Evolutionary conservation across 2,797 vertebrate species (phyloP).

Genomic region (Smutsia temminckii): DNA sequence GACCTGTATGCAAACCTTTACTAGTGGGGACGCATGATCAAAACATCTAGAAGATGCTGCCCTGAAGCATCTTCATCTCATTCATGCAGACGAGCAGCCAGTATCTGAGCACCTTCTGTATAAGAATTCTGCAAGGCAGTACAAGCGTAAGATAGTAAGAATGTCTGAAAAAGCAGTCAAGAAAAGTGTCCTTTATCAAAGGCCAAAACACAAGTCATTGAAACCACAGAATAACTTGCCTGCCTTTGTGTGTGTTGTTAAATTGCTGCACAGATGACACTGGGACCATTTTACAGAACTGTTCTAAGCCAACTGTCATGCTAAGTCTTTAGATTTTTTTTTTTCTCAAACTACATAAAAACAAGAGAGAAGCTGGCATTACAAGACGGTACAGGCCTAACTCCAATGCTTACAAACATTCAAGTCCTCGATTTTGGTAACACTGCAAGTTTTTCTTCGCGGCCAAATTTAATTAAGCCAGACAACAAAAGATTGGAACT

Average conservation of each 20-base stretch:
- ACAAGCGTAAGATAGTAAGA: background rate
- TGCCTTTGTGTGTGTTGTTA: background rate
- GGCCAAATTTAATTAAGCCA: slow-evolving; percentile 74
- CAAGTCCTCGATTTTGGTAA: background rate
- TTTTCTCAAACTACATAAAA: slow-evolving; percentile 50
- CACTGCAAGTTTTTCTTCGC: slow-evolving; percentile 44
- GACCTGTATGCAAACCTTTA: background rate
- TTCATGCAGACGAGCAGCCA: background rate
- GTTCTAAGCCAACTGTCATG: rapidly evolving
- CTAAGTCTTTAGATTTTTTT: slow-evolving; percentile 36
- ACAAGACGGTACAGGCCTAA: slow-evolving; percentile 42
- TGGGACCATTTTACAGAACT: rapidly evolving
- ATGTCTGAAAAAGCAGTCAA: background rate
- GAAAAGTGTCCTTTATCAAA: background rate
- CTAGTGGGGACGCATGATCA: background rate
- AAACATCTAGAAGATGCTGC: background rate
- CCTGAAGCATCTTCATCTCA: background rate
- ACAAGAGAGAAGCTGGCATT: background rate
- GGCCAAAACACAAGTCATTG: background rate
- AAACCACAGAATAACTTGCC: background rate
- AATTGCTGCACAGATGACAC: rapidly evolving
- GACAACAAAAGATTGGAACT: slow-evolving; percentile 69
- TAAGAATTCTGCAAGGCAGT: background rate
- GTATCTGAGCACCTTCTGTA: rapidly evolving
- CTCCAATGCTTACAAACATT: background rate